Evolutionary conservation across 2,888 invertebrate species (phyloP).

Genomic region (Clepsis dumicolana): DNA sequence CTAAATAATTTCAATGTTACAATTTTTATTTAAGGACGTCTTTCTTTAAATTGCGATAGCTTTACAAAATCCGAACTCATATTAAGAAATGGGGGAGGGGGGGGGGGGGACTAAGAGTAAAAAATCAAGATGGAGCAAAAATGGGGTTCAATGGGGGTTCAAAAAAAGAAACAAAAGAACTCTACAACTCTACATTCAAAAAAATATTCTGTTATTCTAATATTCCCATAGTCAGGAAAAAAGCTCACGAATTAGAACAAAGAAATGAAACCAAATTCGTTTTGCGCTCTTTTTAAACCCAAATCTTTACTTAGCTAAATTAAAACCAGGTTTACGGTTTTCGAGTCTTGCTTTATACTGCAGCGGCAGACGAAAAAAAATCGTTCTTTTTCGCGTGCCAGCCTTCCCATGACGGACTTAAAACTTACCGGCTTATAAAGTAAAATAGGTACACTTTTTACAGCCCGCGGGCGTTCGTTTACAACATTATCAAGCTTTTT

Average conservation of each 20-base stretch:
- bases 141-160: background rate
- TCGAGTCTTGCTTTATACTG: background rate
- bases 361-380: slow-evolving; percentile 10
- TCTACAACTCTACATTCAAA: background rate
- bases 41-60: too few species aligned
- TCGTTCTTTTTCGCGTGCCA: slow-evolving; percentile 21
- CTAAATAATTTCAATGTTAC: too few species aligned
- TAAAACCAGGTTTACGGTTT: background rate
- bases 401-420: slow-evolving; percentile 34
- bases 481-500: slow-evolving; percentile 9
- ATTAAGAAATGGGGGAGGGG: too few species aligned
- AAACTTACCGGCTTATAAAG: slow-evolving; percentile 19
- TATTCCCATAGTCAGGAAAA: background rate
- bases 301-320: background rate
- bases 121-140: background rate
- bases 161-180: background rate
- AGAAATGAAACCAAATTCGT: background rate
- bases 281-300: background rate
- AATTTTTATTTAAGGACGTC: too few species aligned
- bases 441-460: slow-evolving; percentile 9
- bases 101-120: background rate
- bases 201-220: background rate
- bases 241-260: slow-evolving; percentile 4
- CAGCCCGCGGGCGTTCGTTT: background rate
- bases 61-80: too few species aligned